Evolutionary conservation across 2,888 invertebrate genomes (phyloP).

Genomic region (Disparrhopalites patrizii): DNA sequence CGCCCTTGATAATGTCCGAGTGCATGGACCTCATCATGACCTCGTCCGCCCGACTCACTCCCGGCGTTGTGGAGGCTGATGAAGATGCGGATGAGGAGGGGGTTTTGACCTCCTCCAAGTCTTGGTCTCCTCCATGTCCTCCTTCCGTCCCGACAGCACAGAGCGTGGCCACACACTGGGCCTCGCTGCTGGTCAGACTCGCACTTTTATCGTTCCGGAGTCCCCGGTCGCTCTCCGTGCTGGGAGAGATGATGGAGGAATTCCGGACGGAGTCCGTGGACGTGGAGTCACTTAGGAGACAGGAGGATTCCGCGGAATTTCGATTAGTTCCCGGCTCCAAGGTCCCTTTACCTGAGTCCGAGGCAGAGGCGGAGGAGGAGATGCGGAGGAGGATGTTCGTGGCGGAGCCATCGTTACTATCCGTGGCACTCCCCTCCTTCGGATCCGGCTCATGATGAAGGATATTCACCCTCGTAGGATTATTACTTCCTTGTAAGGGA

Average conservation of each 20-base stretch:
- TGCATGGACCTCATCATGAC: conserved; percentile 9
- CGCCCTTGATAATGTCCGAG: too few species aligned
- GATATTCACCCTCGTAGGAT: neutral
- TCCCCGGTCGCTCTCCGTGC: conserved; percentile 29
- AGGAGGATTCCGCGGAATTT: conserved; percentile 47
- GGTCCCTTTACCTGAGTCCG: conserved; percentile 48
- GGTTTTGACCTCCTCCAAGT: too few species aligned
- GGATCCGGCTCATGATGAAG: neutral
- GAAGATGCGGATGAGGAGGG: neutral
- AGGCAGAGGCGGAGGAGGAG: conserved; percentile 42
- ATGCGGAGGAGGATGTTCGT: conserved; percentile 34
- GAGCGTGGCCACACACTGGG: conserved; percentile 15
- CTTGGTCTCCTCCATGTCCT: neutral
- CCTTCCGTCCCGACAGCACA: neutral
- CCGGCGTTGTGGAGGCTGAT: neutral
- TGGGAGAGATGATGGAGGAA: conserved; percentile 47
- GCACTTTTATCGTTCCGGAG: conserved; percentile 1
- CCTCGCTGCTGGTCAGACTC: conserved; percentile 1
- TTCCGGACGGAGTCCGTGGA: conserved; percentile 34
- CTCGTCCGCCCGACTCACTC: too few species aligned
- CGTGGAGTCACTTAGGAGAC: conserved; percentile 34
- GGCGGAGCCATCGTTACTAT: neutral
- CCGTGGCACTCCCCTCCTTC: neutral
- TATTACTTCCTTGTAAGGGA: neutral
- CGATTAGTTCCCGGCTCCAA: conserved; percentile 47